phyloP scores from a whole-genome alignment of 2,797 vertebrate genomes.

The Taeniopygia guttata region DNA sequence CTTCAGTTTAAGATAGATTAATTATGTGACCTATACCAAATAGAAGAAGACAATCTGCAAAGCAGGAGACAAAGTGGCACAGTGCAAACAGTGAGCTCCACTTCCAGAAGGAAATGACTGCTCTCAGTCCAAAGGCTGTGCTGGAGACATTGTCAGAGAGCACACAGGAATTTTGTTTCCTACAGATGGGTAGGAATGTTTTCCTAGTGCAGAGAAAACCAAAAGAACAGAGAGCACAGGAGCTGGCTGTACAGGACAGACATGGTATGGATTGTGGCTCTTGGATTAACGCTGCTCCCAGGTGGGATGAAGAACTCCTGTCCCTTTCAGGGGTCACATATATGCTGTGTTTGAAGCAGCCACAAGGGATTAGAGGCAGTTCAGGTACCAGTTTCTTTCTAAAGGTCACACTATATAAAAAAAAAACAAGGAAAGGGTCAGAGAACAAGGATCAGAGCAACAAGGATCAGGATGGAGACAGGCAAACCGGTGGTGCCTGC shows the following conservation, averaged over 20 bases:
- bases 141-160: not conserved
- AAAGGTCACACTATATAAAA: not conserved
- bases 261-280: fast-evolving
- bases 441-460: not conserved
- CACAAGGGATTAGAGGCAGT: not conserved
- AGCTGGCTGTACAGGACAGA: not conserved
- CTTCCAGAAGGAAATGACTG: not conserved
- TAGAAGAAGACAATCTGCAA: not conserved
- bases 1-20: not conserved
- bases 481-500: not conserved
- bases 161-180: not conserved
- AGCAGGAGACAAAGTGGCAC: not conserved
- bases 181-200: not conserved
- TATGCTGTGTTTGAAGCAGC: not conserved
- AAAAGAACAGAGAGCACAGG: not conserved
- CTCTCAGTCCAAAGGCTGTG: not conserved
- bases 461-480: not conserved
- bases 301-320: not conserved
- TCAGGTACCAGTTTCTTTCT: not conserved
- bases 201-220: not conserved
- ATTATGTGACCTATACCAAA: not conserved
- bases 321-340: not conserved
- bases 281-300: not conserved
- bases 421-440: not conserved
- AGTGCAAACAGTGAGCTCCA: not conserved